Base-by-base conservation (phyloP, 2,113 vertebrate genomes). In the Physeter macrocephalus region DNA sequence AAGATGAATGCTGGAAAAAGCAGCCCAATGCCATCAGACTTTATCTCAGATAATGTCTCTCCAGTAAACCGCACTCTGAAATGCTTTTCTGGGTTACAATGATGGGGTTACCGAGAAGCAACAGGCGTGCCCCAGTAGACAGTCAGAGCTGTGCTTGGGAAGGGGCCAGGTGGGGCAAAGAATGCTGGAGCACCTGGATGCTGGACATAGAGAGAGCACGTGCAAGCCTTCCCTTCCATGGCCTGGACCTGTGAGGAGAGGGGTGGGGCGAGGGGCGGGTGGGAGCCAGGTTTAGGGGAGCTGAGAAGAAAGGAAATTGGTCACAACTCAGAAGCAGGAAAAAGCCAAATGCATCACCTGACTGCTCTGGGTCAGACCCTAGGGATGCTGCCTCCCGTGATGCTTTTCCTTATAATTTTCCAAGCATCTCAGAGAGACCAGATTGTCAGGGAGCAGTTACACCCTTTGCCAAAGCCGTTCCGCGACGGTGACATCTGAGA, bases 401-500 rank as follows among this genome's bases (percentile, higher is more conserved):
- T 13, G 0, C 3, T 5, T 10, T 27, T 41, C 36, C 57, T 9
- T 20, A 23, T 25, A 39, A 71, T 29, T 27, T 59, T 36, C 46
- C 69, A 46, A 21, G 75, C 18, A 27, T 21, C 78, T 52, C 27
- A 4, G 62, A 21, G 25, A 18, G 52, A 36, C 34, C 43, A 0
- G 86, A 20, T 6, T 21, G 46, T 61, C 61, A 57, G 0, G 0
- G 61, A 41, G 72, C 41, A 8, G 74, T 17, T 17, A 20, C 11
- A 3, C 3, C 49, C 80, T n/a, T 31, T 20, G 57, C 64, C 64
- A 78, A 34, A 14, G 67, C 31, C 0, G 0, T 27, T 15, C 59
- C 23, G 43, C 25, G 8, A 0, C 6, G 3, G 0, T 0, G 31
- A 67, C 72, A 6, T 10, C 12, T 0, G 0, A 59, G n/a, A 69